A percentile compares a stretch with the other conserved stretches of the same genome.
These are phyloP conservation scores for Neogale vison DNA, from an alignment of 2,113 vertebrate species.

Conservation along the genomic window DNA sequence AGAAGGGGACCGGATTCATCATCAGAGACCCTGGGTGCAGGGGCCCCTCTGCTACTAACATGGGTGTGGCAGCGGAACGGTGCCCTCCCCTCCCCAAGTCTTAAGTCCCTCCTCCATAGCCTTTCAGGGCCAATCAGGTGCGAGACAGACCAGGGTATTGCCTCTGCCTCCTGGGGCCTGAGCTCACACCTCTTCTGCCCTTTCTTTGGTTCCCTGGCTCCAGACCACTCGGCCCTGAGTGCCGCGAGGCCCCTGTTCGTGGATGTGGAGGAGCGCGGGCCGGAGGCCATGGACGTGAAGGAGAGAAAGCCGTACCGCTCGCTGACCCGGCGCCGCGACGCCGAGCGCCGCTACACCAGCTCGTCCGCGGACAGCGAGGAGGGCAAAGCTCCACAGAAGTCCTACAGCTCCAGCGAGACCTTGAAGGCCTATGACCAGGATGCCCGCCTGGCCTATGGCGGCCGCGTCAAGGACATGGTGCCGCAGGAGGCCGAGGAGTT, in stretches of 20 bases:
- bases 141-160: accelerated
- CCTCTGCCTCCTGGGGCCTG: neutral
- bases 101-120: accelerated
- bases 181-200: neutral
- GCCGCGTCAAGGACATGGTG: conserved; percentile 94
- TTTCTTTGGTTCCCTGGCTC: conserved; percentile 44
- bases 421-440: conserved; percentile 99
- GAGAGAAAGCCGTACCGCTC: conserved; percentile 98
- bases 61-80: accelerated
- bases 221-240: conserved; percentile 86
- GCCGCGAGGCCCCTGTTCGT: conserved; percentile 78
- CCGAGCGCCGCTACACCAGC: conserved; percentile 96
- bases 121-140: accelerated
- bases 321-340: conserved; percentile 93
- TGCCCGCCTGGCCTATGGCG: conserved; percentile 88
- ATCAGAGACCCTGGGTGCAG: neutral
- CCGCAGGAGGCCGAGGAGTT: conserved; percentile 97
- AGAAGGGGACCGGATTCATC: neutral
- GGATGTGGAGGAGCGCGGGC: conserved; percentile 87
- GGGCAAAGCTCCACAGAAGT: conserved; percentile 93
- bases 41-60: accelerated
- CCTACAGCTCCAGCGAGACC: conserved; percentile 99
- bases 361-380: conserved; percentile 97
- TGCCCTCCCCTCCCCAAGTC: neutral
- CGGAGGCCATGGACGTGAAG: conserved; percentile 96